Conservation (phyloP, 1,140 invertebrate species). For the Caenorhabditis inopinata region DNA sequence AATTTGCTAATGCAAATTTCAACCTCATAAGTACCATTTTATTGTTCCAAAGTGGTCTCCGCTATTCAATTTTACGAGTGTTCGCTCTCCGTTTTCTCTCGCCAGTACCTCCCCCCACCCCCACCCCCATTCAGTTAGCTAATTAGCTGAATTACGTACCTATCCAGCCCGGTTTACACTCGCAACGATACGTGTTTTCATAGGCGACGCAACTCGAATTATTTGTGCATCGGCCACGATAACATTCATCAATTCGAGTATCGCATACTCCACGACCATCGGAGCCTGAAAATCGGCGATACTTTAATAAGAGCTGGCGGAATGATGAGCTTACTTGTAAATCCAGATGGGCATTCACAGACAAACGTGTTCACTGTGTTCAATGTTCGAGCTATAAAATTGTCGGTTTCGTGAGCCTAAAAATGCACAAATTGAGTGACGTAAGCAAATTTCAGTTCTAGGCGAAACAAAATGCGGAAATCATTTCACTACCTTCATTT, state of each 20-base stretch:
- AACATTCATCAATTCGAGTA: slow-evolving; percentile 93
- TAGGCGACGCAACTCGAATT: slow-evolving; percentile 81
- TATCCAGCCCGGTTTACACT: slow-evolving; percentile 76
- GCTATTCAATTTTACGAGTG: slow-evolving; percentile 7
- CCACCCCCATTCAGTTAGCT: not conserved
- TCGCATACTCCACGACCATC: slow-evolving; percentile 76
- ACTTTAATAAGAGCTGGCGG: not conserved
- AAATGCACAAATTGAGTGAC: not conserved
- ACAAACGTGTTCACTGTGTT: slow-evolving; percentile 90
- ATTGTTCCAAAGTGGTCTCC: not conserved
- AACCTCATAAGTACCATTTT: slow-evolving; percentile 33
- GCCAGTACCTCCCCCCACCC: not conserved
- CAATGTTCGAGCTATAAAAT: slow-evolving; percentile 88
- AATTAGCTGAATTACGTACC: slow-evolving; percentile 59
- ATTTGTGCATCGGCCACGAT: slow-evolving; percentile 88
- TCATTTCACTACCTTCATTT: slow-evolving; percentile 72
- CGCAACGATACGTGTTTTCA: slow-evolving; percentile 89
- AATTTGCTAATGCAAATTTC: slow-evolving; percentile 34
- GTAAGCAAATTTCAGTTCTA: not conserved
- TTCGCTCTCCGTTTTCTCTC: too few relatives aligned
- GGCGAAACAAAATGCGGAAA: not conserved
- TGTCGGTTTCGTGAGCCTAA: slow-evolving; percentile 79
- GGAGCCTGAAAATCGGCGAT: slow-evolving; percentile 8
- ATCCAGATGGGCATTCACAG: slow-evolving; percentile 78
- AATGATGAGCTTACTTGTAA: slow-evolving; percentile 68